Base-by-base conservation (phyloP, 2,888 invertebrate genomes). In the Clunio marinus region DNA sequence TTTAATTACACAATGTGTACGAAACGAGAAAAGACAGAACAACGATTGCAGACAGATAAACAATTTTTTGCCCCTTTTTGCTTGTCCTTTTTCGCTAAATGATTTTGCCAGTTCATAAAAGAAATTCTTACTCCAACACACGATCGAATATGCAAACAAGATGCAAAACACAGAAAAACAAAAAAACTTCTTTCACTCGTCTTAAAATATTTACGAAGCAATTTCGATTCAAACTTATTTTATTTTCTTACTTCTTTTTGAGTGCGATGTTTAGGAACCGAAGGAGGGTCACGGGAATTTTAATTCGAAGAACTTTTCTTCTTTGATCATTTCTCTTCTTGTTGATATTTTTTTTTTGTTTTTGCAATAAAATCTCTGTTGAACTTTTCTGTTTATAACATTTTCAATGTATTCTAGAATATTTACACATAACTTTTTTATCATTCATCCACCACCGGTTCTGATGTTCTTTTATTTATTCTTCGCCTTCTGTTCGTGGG, bases 401-500 rank as follows among this genome's bases (percentile, higher is more conserved):
- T 41, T 41, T 15, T n/a, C 41, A 15, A 41, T 41, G 15, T 8
- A n/a, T 58, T 58, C 27, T 58, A n/a, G 13, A 28, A 58, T 41
- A 41, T 41, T 41, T 41, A 41, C 41, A 41, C 41, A 41, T n/a
- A 41, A 32, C 32, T 22, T 35, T 63, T 63, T 63, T 63, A 63
- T 63, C 63, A 63, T 41, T 41, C 41, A 41, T 41, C 41, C 41
- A 41, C 35, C 59, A 20, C 63, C 63, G 63, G 63, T 63, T 63
- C 60, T 60, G 37, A 10, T 35, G 17, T 62, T 20, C 41, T 37
- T 35, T 17, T 62, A 17, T 25, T 27, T 20, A 25, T 57, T 57
- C 25, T 57, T 25, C 32, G 35, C 8, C 25, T n/a, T 24, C 25
- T 37, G 62, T 62, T 13, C 32, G 41, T 45, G 63, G 10, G 41